Evolutionary conservation across 2,888 invertebrate species (phyloP).

Genomic region (Folsomia manolachei): DNA sequence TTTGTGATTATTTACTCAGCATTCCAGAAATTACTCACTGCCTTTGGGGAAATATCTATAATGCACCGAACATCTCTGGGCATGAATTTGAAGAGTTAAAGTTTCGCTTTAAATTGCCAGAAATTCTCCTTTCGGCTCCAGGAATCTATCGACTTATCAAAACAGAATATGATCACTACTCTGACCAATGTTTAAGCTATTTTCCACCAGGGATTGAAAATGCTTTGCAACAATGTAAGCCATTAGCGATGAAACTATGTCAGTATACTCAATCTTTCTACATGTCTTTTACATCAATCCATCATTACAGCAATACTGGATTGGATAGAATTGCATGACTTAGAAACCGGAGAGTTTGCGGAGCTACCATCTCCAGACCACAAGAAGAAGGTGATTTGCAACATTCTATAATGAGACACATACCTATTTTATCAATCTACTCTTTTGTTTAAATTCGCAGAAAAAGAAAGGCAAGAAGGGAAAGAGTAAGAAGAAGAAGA

Average conservation of each 20-base stretch:
- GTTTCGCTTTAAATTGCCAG: conserved; percentile 47
- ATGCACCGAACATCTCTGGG: conserved; percentile 41
- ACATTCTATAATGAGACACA: neutral
- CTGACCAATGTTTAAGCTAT: conserved; percentile 56
- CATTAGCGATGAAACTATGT: neutral
- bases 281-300: neutral
- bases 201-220: conserved; percentile 54
- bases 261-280: neutral
- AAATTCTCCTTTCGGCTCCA: conserved; percentile 34
- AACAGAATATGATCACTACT: conserved; percentile 61
- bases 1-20: conserved; percentile 40
- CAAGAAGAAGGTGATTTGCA: neutral
- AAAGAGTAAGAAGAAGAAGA: conserved; percentile 27
- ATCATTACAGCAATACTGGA: conserved; percentile 36
- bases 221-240: conserved; percentile 47
- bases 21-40: conserved; percentile 43
- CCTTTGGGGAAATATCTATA: conserved; percentile 47
- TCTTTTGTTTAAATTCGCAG: neutral
- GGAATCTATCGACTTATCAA: conserved; percentile 44
- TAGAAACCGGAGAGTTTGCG: neutral
- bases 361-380: conserved; percentile 28
- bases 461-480: conserved; percentile 28
- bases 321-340: conserved; percentile 38
- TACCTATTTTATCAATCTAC: neutral
- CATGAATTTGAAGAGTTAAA: conserved; percentile 41